phyloP scores from a whole-genome alignment of 2,888 invertebrate species.

The Torymus texanus region DNA sequence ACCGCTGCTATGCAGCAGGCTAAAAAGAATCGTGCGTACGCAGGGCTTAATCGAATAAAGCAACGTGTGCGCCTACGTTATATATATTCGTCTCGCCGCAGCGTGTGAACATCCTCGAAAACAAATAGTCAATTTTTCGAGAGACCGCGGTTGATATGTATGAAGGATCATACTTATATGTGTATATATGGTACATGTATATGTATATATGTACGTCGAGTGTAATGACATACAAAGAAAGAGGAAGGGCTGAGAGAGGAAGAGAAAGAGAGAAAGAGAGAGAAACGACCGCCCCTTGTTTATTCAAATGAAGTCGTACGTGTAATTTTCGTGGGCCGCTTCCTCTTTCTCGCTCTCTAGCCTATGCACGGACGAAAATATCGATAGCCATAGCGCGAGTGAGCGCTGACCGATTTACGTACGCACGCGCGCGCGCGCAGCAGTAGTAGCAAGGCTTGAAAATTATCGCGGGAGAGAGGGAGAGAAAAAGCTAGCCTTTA shows the following conservation, averaged over 20 bases:
- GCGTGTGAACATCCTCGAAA: conserved; percentile 56
- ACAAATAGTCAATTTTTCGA: conserved; percentile 55
- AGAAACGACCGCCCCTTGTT: conserved; percentile 31
- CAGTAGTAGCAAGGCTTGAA: background rate
- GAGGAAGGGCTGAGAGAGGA: conserved; percentile 11
- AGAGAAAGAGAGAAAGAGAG: background rate
- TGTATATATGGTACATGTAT: no score
- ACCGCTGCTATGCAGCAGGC: background rate
- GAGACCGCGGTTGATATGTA: background rate
- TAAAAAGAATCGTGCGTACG: conserved; percentile 14
- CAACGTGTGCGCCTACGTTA: conserved; percentile 11
- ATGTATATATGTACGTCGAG: no score
- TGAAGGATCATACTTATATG: background rate
- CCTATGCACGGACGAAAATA: conserved; percentile 18
- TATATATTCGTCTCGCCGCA: background rate
- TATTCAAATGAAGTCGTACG: conserved; percentile 54
- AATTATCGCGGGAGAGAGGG: conserved; percentile 14
- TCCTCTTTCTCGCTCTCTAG: background rate
- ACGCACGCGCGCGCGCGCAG: no score
- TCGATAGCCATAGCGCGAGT: conserved; percentile 33
- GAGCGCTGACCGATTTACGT: conserved; percentile 40
- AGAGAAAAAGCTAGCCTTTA: conserved; percentile 4
- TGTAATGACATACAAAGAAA: conserved; percentile 21
- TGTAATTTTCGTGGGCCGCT: conserved; percentile 45
- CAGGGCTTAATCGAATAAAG: conserved; percentile 42